Base-by-base conservation (phyloP, 2,888 invertebrate genomes). In the Nematopogon swammerdamellus region DNA sequence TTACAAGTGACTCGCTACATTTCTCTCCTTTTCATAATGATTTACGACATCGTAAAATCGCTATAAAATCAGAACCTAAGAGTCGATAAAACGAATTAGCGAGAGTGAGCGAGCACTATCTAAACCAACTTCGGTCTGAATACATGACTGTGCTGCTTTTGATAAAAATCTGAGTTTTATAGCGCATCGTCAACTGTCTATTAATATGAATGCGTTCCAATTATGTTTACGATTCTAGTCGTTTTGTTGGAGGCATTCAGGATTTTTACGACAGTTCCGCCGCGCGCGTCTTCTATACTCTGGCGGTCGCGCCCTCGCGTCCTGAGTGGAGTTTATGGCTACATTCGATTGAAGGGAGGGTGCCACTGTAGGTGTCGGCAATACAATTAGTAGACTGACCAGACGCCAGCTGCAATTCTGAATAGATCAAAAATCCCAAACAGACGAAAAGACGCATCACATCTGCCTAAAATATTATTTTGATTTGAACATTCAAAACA, bases 201-300 rank as follows among this genome's bases (percentile, higher is more conserved):
- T 79, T 80, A 79, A 80, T 80, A 79, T 77, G 79, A 80, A 80
- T 80, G 72, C 76, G 68, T 67, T 68, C 72, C 79, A 80, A 80
- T 80, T 80, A 80, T 70, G 72, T 80, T 80, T 80, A 80, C 68
- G 75, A 72, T 72, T 71, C 67, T 74, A 75, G 68, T 47, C 50
- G 46, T 79, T 79, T 77, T 77, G 76, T 76, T 62, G 65, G 65
- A 68, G 71, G 64, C 58, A 68, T 62, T 68, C 70, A 72, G 67
- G 76, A 79, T 72, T 57, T 80, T 80, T 79, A 80, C 72, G 79
- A 77, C 25, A 46, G 44, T 42, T 44, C 64, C 59, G 63, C 57
- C 59, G 63, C 64, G 65, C 72, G 73, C 70, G 68, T 67, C 65
- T 65, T 62, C 64, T 68, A 63, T 67, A 65, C 3, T 14, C 6